These are phyloP conservation scores for Epinotia ramella DNA, from an alignment of 2,888 invertebrate species.

Conservation along the genomic window DNA sequence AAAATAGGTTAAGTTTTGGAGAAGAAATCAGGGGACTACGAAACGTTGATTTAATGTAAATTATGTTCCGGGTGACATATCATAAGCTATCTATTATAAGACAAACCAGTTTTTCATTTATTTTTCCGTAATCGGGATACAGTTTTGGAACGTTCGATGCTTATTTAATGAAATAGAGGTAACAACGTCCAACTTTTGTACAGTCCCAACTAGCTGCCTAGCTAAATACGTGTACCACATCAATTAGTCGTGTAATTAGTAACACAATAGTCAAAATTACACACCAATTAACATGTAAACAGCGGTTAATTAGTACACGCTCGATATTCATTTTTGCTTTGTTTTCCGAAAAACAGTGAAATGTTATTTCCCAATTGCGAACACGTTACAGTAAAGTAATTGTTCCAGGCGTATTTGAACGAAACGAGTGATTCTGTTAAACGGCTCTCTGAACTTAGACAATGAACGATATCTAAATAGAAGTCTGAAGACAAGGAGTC, in stretches of 20 bases:
- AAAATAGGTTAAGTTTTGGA: no score
- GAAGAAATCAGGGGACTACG: no score
- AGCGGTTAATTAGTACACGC: slow-evolving; percentile 7
- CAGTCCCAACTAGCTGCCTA: no score
- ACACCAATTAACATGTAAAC: slow-evolving; percentile 5
- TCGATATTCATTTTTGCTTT: slow-evolving; percentile 6
- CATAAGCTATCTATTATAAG: no score
- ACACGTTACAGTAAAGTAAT: slow-evolving; percentile 5
- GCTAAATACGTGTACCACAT: no score
- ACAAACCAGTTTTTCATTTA: no score
- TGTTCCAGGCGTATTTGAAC: slow-evolving; percentile 12
- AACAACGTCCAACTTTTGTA: no score
- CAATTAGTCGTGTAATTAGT: not conserved
- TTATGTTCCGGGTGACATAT: no score
- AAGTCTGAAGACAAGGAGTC: slow-evolving; percentile 35
- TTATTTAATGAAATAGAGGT: no score
- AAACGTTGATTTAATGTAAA: no score
- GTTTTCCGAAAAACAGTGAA: slow-evolving; percentile 2
- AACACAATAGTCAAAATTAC: not conserved
- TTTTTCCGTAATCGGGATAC: no score
- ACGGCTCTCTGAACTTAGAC: slow-evolving; percentile 34
- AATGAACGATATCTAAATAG: slow-evolving; percentile 36
- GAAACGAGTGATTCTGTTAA: slow-evolving; percentile 23
- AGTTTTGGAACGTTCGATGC: no score
- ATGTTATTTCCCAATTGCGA: slow-evolving; percentile 11